A percentile compares a stretch with the other conserved stretches of the same genome.
phyloP scores from a whole-genome alignment of 2,888 invertebrate species.

The Drosophila formosana region DNA sequence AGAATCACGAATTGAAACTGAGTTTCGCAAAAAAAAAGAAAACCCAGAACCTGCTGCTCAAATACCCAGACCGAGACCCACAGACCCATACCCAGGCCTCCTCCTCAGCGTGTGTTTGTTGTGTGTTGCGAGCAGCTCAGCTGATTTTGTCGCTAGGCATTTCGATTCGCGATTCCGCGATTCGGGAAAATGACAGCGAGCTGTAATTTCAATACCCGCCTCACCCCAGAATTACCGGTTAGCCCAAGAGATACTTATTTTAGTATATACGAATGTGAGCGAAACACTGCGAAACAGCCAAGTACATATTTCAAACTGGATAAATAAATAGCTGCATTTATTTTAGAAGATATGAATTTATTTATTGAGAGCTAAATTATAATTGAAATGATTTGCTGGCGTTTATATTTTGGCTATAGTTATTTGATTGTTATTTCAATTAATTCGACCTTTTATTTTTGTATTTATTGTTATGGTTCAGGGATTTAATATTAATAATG shows the following conservation, averaged over 20 bases:
- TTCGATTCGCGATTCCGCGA: conserved; percentile 28
- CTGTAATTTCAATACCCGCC: conserved; percentile 38
- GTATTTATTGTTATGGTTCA: no score
- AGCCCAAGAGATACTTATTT: conserved; percentile 1
- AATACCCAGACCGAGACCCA: conserved; percentile 28
- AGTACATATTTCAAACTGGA: not conserved
- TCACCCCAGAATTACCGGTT: conserved; percentile 19
- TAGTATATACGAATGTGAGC: not conserved
- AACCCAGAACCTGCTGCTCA: conserved; percentile 74
- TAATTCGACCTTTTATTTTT: no score
- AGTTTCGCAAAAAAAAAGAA: conserved; percentile 74
- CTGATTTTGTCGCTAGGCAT: conserved; percentile 51
- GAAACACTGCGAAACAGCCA: not conserved
- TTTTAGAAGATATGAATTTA: no score
- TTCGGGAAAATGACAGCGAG: conserved; percentile 34
- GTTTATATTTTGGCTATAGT: no score
- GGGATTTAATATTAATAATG: no score
- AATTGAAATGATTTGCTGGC: no score
- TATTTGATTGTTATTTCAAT: no score
- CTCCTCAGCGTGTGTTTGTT: conserved; percentile 8
- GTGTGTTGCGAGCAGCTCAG: conserved; percentile 46
- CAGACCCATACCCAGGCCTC: conserved; percentile 16
- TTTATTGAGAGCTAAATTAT: no score
- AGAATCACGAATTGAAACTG: conserved; percentile 78
- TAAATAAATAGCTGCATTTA: not conserved